Percentiles rank a stretch among this genome's conserved stretches.
These are phyloP conservation scores for Calliopsis andreniformis DNA, from an alignment of 1,140 invertebrate genomes.

Conservation along the genomic window DNA sequence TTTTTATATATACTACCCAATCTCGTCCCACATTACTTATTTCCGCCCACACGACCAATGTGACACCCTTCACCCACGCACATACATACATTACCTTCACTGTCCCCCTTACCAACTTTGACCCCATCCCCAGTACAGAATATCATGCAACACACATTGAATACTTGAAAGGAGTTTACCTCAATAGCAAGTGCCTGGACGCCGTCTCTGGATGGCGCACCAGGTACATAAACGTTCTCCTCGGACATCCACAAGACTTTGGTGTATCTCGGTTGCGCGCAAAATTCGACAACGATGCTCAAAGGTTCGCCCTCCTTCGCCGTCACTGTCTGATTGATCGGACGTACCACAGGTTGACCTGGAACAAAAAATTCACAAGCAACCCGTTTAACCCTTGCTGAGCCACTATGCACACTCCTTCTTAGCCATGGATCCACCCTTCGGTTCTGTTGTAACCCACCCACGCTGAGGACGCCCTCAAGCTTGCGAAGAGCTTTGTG, in stretches of 20 bases:
- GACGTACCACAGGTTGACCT: conserved; percentile 84
- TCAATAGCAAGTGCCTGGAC: conserved; percentile 82
- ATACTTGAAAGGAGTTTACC: conserved; percentile 66
- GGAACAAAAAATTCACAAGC: conserved; percentile 67
- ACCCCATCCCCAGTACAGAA: too few species aligned
- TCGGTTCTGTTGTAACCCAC: background rate
- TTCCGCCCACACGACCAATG: too few species aligned
- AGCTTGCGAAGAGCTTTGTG: conserved; percentile 39
- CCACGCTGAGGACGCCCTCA: background rate
- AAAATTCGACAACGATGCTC: conserved; percentile 83
- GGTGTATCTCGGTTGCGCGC: conserved; percentile 82
- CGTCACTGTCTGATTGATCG: conserved; percentile 81
- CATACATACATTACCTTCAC: too few species aligned
- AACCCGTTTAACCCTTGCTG: conserved; percentile 35
- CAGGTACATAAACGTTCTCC: conserved; percentile 82
- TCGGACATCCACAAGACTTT: conserved; percentile 83
- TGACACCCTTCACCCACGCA: too few species aligned
- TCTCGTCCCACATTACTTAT: too few species aligned
- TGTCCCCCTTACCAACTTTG: too few species aligned
- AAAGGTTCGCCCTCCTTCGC: conserved; percentile 82
- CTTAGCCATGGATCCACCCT: conserved; percentile 38
- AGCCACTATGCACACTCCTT: background rate
- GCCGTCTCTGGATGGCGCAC: conserved; percentile 77
- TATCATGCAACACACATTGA: too few species aligned
- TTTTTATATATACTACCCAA: too few species aligned